Base-by-base conservation (phyloP, 2,113 vertebrate species). In the Calidris pygmaea region DNA sequence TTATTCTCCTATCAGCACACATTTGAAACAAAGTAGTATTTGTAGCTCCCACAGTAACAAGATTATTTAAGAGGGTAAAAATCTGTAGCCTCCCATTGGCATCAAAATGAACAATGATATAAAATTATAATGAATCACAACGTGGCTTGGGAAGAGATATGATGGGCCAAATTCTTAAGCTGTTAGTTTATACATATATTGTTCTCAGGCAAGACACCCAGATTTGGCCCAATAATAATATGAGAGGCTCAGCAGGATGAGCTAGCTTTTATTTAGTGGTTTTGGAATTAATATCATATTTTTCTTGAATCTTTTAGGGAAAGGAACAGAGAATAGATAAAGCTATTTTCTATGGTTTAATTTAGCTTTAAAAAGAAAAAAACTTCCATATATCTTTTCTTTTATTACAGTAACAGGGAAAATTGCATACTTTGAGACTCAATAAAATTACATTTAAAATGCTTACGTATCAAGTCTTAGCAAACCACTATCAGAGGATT, bases 101-200 rank as follows among this genome's bases (percentile, higher is more conserved):
- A 93, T 89, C 19, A 81, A 84, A 93, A 71, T 56, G 39, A 35
- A 94, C 72, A 78, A 76, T 14, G 5, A 94, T 86, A 92, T 63
- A 94, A 94, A 92, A 86, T 81, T 43, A 63, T 67, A 81, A 84
- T 92, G 90, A 94, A 90, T 96, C 93, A 96, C 79, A 86, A 27
- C 32, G 75, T 71, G 68, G 92, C 88, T 84, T 89, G 10, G 48
- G 72, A 92, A 81, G 35, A 59, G 47, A 92, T 20, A 84, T 0
- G 0, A 55, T 4, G 19, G 63, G 83, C 85, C 90, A 94, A 92
- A 91, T 96, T 93, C 95, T 94, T 93, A 52, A 88, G 74, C 52
- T 43, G 23, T 96, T 96, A 91, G 78, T 74, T 91, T 95, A 86
- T 81, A 77, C n/a, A 55, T 85, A 77, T 30, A 80, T 70, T 47